Evolutionary conservation across 2,113 vertebrate species (phyloP).

Genomic region (Balaenoptera acutorostrata): DNA sequence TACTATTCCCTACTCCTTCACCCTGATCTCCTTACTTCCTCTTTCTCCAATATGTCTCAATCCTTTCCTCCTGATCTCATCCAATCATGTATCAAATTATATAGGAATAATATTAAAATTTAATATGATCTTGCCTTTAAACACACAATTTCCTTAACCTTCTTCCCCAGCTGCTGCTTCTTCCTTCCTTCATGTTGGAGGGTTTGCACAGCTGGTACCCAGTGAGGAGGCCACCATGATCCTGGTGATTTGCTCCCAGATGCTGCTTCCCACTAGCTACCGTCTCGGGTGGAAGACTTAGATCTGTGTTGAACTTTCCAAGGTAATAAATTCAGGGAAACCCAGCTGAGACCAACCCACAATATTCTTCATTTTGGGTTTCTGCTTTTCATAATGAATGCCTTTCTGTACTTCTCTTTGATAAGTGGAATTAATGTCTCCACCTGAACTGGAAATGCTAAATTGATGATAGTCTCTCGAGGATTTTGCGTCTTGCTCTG

Average conservation of each 20-base stretch:
- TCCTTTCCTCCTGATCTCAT: neutral
- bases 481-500: constrained; percentile 35
- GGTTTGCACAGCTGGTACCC: neutral
- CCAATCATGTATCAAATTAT: neutral
- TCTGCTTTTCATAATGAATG: constrained; percentile 23
- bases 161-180: neutral
- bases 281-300: neutral
- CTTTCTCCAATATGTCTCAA: neutral
- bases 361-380: constrained; percentile 33
- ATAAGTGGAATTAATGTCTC: constrained; percentile 25
- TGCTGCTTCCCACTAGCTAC: neutral
- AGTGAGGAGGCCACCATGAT: neutral
- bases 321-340: constrained; percentile 32
- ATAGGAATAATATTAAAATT: neutral
- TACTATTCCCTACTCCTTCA: neutral
- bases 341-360: neutral
- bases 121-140: neutral
- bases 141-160: neutral
- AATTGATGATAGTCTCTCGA: neutral
- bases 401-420: constrained; percentile 37
- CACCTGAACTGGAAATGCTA: neutral
- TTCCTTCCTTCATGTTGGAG: neutral
- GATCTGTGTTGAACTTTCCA: neutral
- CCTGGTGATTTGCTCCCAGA: neutral
- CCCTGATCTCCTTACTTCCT: neutral